Base-by-base conservation (phyloP, 2,113 vertebrate species). In the Callaeas wilsoni region DNA sequence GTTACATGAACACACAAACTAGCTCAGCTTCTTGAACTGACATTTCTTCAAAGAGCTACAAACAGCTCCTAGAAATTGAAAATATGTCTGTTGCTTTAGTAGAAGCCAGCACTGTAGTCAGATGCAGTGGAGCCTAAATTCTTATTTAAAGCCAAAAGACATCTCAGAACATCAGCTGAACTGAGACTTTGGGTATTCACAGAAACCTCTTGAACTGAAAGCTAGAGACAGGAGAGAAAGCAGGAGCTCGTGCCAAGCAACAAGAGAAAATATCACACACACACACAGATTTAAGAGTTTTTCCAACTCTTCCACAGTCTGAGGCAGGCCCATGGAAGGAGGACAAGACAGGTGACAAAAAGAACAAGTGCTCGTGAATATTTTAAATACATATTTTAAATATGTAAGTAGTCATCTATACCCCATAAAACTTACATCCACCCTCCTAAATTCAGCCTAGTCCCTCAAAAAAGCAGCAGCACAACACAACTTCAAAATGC, bases 121-220 rank as follows among this genome's bases (percentile, higher is more conserved):
- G 84, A 55, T 75, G 84, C 73, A 94, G 49, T 37, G 47, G 35
- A 81, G 82, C 37, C 49, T 56, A 64, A 87, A 88, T 65, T 83
- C 49, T 50, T 73, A 73, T 32, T 68, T 80, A 67, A 95, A 92
- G 88, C 62, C 94, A 88, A 77, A 88, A 92, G 46, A 22, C 47
- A 62, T 92, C 78, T 79, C 41, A 6, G 39, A 64, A 90, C 73
- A 50, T 87, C 75, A 92, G 94, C 59, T 83, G 79, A 93, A 62
- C 59, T 8, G 55, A 90, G 79, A 79, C 42, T 92, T 73, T 53
- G 75, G 71, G 79, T 77, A 86, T 70, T 86, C 46, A 19, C 26
- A 50, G 39, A 92, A 97, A 89, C 71, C 76, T 88, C 71, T n/a
- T 55, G 68, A 93, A 84, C 47, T 14, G 33, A 84, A 88, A 74